Evolutionary conservation across 2,888 invertebrate genomes (phyloP), one percentile per base, ranked within the genome.

Genomic region (Metellina segmentata): DNA sequence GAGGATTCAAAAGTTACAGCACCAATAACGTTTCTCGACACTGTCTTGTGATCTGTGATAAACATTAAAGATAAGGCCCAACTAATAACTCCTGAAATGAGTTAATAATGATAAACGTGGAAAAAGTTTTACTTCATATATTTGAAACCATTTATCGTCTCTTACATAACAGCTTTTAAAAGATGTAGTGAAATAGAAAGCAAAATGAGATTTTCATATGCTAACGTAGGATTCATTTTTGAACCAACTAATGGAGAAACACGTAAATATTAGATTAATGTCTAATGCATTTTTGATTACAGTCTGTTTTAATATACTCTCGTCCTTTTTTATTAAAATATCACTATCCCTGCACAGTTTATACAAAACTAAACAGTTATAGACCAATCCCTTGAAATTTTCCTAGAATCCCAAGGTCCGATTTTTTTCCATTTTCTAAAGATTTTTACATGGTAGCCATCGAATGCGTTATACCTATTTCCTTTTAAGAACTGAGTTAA

Each of bases 261-360:
- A 61, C 4, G 34, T 20, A 79, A 79, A 61, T 20, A 79, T 79
- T 83, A 72, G 83, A 83, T 83, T 83, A 83, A 83, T 72, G 48
- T 48, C 11, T 52, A 79, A 79, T 79, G 79, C 61, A 79, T 52
- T 79, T 79, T 79, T 61, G 53, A 79, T 79, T 20, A 72, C 72
- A 72, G 72, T 72, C 20, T 72, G 61, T 61, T 61, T 61, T 16
- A 61, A 61, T 61, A 61, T 61, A 61, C 11, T 61, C 61, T 61
- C 9, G 9, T 61, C 61, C 61, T 11, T 11, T 61, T 61, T 61
- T 61, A 61, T 61, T 61, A 61, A 61, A 61, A 61, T 34, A 34
- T 61, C 61, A 6, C 16, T 61, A 11, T 7, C 5, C 9, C 61
- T 61, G 11, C 61, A 61, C 61, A 5, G 61, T 5, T 11, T 61